Evolutionary conservation across 2,797 vertebrate genomes (phyloP).

Genomic region (Agapornis canus): DNA sequence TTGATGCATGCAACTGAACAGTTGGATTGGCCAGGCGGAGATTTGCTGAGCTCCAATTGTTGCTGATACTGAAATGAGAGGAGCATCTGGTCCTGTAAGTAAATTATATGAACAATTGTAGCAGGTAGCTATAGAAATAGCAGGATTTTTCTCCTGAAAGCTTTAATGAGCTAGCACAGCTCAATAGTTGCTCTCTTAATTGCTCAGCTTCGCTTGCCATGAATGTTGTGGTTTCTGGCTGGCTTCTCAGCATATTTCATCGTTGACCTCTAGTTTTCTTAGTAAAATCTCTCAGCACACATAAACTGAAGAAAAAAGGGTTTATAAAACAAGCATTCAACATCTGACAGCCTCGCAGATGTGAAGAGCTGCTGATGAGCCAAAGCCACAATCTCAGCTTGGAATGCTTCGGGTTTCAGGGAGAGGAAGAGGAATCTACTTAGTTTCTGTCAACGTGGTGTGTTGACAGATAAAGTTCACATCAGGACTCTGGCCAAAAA

Average conservation of each 20-base stretch:
- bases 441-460: neutral
- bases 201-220: neutral
- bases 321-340: neutral
- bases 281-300: neutral
- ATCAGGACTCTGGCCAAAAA: neutral
- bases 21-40: neutral
- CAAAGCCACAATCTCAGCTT: neutral
- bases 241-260: neutral
- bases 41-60: neutral
- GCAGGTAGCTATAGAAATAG: neutral
- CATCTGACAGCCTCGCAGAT: neutral
- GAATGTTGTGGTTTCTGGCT: conserved; percentile 31
- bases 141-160: neutral
- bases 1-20: neutral
- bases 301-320: neutral
- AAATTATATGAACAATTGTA: neutral
- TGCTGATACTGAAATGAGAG: neutral
- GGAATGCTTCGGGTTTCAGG: neutral
- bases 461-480: conserved; percentile 26
- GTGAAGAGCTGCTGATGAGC: neutral
- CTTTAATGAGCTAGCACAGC: neutral
- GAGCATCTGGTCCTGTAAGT: neutral
- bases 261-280: conserved; percentile 8
- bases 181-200: neutral
- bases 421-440: neutral